phyloP scores from a whole-genome alignment of 2,113 vertebrate species.

The Dicentrarchus labrax region DNA sequence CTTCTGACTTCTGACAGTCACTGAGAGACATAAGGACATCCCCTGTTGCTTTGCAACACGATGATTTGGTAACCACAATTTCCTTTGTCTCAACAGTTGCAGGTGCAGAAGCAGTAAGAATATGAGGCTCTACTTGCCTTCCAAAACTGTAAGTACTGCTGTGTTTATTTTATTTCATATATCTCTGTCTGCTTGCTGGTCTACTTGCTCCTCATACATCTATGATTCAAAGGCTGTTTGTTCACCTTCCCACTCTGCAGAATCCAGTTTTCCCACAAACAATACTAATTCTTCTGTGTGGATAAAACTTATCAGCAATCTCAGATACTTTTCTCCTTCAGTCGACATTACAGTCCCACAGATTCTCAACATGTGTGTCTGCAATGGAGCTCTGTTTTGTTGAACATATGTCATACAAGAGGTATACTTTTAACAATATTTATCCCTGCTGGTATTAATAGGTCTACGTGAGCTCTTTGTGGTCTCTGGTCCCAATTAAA shows the following conservation, averaged over 20 bases:
- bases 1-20: background rate
- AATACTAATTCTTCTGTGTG: background rate
- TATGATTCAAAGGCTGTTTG: constrained; percentile 2
- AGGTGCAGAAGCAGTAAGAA: constrained; percentile 53
- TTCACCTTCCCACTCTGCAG: background rate
- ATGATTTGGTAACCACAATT: constrained; percentile 60
- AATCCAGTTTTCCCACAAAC: constrained; percentile 11
- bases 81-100: constrained; percentile 58
- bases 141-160: constrained; percentile 61
- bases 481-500: constrained; percentile 63
- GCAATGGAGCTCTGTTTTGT: constrained; percentile 28
- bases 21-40: constrained; percentile 4
- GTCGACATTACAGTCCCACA: constrained; percentile 23
- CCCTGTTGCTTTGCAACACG: background rate
- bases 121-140: background rate
- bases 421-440: constrained; percentile 41
- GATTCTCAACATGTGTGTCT: constrained; percentile 7
- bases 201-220: background rate
- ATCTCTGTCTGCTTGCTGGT: background rate
- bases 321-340: constrained; percentile 8
- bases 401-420: constrained; percentile 43
- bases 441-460: constrained; percentile 40
- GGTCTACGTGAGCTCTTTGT: constrained; percentile 31
- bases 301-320: background rate
- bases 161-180: background rate